Conservation (phyloP, 2,113 vertebrate genomes). For the Albula glossodonta region DNA sequence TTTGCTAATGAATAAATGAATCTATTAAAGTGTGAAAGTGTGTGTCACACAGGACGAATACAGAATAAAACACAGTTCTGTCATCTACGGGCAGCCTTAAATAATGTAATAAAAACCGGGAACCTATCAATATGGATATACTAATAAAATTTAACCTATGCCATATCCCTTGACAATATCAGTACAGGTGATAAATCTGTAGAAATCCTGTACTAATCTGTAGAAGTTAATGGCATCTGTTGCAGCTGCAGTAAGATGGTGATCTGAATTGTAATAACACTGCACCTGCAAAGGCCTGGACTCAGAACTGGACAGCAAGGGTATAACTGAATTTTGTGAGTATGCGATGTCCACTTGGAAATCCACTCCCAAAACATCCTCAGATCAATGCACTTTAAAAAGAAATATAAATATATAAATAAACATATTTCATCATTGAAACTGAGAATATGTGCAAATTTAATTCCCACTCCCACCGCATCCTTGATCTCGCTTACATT, state of each 20-base stretch:
- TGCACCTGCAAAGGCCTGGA: background rate
- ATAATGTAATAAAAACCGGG: too few relatives aligned
- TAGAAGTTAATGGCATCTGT: background rate
- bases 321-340: background rate
- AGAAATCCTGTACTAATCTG: too few relatives aligned
- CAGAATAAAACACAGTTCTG: too few relatives aligned
- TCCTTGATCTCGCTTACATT: background rate
- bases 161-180: background rate
- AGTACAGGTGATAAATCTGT: background rate
- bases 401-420: background rate
- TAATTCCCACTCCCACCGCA: conserved; percentile 12
- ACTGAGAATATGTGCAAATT: conserved; percentile 1
- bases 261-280: background rate
- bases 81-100: too few relatives aligned
- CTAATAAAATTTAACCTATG: background rate
- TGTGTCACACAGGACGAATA: too few relatives aligned
- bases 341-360: background rate
- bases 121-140: too few relatives aligned
- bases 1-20: too few relatives aligned
- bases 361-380: background rate
- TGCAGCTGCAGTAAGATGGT: background rate
- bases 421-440: background rate
- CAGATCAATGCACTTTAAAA: background rate
- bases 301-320: background rate
- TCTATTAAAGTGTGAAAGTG: too few relatives aligned